Percentiles rank a stretch among this genome's conserved stretches.
Conservation (phyloP, 2,113 vertebrate genomes). For the Chlamydotis undulata region DNA sequence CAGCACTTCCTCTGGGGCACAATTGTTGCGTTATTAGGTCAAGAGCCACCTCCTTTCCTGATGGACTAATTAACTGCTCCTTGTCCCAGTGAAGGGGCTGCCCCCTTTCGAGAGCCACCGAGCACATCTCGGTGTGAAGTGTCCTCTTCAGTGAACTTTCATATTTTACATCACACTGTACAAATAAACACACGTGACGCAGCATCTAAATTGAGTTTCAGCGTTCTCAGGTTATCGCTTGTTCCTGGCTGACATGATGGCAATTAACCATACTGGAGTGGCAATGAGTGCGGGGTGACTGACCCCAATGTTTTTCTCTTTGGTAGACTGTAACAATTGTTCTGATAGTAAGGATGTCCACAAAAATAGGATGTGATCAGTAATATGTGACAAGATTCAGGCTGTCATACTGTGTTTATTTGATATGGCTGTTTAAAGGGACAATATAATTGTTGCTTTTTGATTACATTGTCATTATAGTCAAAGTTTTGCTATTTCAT, state of each 20-base stretch:
- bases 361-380: not conserved
- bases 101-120: fast-evolving
- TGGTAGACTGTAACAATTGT: not conserved
- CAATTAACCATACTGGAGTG: not conserved
- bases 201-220: not conserved
- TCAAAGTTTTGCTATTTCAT: not conserved
- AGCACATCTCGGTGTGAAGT: not conserved
- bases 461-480: not conserved
- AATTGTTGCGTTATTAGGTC: not conserved
- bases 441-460: not conserved
- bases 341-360: not conserved
- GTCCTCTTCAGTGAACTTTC: not conserved
- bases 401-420: not conserved
- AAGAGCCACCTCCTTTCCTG: not conserved
- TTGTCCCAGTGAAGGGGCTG: not conserved
- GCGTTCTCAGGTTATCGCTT: not conserved
- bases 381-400: not conserved
- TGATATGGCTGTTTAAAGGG: not conserved
- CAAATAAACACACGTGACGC: not conserved
- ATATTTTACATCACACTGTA: not conserved
- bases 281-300: not conserved
- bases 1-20: not conserved
- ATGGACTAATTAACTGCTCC: not conserved
- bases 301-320: not conserved
- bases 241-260: not conserved